These are phyloP conservation scores for Callyntrura sp. DNA, from an alignment of 2,888 invertebrate genomes.

Conservation along the genomic window DNA sequence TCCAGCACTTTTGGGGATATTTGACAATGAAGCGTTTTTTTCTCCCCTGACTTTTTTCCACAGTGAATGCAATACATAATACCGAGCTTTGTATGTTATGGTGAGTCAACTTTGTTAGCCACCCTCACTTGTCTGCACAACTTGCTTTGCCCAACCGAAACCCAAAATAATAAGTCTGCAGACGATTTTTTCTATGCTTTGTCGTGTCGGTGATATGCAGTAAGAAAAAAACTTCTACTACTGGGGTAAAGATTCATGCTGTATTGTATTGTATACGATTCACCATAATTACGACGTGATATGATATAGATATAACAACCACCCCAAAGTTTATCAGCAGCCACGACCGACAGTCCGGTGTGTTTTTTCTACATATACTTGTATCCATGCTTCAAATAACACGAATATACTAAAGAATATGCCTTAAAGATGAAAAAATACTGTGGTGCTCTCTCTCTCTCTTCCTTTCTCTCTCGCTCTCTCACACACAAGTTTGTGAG, in stretches of 20 bases:
- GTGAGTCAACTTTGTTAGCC: not conserved
- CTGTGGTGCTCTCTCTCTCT: no score
- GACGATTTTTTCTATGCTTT: conserved; percentile 35
- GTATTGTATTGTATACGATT: not conserved
- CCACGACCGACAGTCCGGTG: no score
- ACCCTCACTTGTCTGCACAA: conserved; percentile 16
- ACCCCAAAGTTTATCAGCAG: no score
- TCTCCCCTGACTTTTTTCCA: conserved; percentile 13
- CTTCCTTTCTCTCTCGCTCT: no score
- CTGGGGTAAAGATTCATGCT: not conserved
- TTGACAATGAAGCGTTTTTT: conserved; percentile 61
- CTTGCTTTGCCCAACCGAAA: not conserved
- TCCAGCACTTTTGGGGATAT: conserved; percentile 76
- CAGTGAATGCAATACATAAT: not conserved
- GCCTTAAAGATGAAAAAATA: no score
- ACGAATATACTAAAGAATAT: no score
- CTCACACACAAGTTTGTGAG: no score
- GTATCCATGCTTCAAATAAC: no score
- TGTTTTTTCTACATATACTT: no score
- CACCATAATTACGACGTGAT: not conserved
- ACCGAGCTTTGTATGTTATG: conserved; percentile 3
- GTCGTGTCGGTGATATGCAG: not conserved
- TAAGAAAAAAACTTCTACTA: not conserved
- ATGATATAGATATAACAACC: no score
- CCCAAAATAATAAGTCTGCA: not conserved